phyloP scores from a whole-genome alignment of 2,888 invertebrate species.

The Penaeus monodon region DNA sequence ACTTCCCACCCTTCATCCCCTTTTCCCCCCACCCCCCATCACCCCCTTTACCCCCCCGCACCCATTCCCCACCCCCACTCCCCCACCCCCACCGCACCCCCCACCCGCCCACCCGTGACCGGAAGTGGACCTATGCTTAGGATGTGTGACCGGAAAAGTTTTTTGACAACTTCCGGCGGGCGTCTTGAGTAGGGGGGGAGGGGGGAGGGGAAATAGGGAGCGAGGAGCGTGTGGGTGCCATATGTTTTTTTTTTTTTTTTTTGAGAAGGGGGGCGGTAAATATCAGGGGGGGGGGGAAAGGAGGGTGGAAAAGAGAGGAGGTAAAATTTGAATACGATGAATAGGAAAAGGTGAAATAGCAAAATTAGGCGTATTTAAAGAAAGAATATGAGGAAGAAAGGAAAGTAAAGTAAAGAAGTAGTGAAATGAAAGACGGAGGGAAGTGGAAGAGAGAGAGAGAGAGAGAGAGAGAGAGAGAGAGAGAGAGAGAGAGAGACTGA shows the following conservation, averaged over 20 bases:
- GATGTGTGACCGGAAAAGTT: slow-evolving; percentile 21
- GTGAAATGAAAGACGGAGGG: too few relatives aligned
- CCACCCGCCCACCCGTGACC: slow-evolving; percentile 8
- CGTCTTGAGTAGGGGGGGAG: not conserved
- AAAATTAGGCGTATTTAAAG: too few relatives aligned
- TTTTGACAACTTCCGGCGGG: slow-evolving; percentile 37
- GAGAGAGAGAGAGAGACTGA: too few relatives aligned
- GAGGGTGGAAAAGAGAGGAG: not conserved
- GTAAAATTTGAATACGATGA: not conserved
- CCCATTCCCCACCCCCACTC: too few relatives aligned
- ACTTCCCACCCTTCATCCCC: not conserved
- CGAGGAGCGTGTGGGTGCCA: not conserved
- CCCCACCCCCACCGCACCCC: not conserved
- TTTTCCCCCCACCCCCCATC: not conserved
- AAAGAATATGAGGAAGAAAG: too few relatives aligned
- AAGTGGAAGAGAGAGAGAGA: too few relatives aligned
- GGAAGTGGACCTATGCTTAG: slow-evolving; percentile 48
- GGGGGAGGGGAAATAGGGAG: not conserved
- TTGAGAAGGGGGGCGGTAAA: not conserved
- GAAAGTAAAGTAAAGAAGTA: too few relatives aligned
- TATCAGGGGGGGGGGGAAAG: not conserved
- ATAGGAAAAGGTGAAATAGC: not conserved
- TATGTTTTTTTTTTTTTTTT: not conserved
- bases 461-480: too few relatives aligned
- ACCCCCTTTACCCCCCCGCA: too few relatives aligned